Percentiles rank a stretch among this genome's conserved stretches.
phyloP scores from a whole-genome alignment of 2,113 vertebrate species.

The Ciconia stormi region DNA sequence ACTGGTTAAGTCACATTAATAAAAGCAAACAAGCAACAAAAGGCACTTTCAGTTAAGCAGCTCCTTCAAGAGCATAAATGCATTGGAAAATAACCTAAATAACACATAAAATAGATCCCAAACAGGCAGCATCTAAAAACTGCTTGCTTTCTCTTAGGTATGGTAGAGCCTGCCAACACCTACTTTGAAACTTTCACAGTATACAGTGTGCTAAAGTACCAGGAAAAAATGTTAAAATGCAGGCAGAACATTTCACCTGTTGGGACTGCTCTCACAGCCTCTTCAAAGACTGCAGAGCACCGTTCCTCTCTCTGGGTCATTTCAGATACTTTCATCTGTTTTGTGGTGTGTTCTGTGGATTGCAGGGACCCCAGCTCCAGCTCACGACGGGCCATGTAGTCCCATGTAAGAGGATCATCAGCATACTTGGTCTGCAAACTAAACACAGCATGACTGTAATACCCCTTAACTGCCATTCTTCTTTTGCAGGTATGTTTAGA shows the following conservation, averaged over 20 bases:
- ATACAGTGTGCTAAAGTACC: background rate
- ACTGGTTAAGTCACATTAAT: background rate
- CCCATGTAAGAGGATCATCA: slow-evolving; percentile 86
- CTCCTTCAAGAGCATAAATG: background rate
- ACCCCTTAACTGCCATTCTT: background rate
- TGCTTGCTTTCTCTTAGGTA: background rate
- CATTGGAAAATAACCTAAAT: background rate
- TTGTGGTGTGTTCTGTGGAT: slow-evolving; percentile 57
- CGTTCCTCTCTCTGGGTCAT: slow-evolving; percentile 80
- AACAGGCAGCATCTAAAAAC: background rate
- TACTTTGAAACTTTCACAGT: background rate
- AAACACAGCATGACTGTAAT: background rate
- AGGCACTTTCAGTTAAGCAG: background rate
- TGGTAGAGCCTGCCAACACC: background rate
- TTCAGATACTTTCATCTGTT: slow-evolving; percentile 79
- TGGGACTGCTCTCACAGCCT: slow-evolving; percentile 80
- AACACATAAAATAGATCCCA: background rate
- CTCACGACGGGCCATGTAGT: slow-evolving; percentile 89
- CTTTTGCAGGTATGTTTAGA: background rate
- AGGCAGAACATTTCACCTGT: slow-evolving; percentile 77
- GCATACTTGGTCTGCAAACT: slow-evolving; percentile 84
- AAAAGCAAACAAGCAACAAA: background rate
- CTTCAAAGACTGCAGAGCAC: slow-evolving; percentile 89
- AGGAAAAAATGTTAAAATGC: background rate
- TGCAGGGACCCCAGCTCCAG: slow-evolving; percentile 71